Conservation (phyloP, 2,113 vertebrate species). For the Bubalus kerabau region DNA sequence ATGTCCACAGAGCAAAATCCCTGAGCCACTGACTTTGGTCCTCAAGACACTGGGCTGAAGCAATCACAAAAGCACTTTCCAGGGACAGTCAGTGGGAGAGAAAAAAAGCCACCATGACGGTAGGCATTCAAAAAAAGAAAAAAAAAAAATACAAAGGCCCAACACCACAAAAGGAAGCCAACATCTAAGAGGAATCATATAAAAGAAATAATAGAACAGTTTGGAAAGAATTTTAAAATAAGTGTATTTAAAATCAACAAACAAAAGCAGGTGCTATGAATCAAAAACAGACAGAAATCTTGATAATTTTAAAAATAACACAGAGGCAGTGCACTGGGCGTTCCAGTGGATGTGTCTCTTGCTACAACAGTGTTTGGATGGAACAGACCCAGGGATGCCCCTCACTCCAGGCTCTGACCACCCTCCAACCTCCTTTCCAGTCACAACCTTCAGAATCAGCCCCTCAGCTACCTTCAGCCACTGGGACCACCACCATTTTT, state of each 20-base stretch:
- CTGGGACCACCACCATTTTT: background rate
- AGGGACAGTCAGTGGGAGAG: background rate
- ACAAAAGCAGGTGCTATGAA: constrained; percentile 27
- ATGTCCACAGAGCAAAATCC: background rate
- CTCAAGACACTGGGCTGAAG: background rate
- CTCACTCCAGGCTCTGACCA: background rate
- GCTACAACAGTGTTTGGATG: background rate
- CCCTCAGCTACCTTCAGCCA: background rate
- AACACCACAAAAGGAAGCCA: background rate
- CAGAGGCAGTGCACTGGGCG: background rate
- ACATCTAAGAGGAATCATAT: background rate
- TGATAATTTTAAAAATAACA: background rate
- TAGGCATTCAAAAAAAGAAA: background rate
- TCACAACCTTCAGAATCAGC: background rate
- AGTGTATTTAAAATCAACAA: constrained; percentile 44
- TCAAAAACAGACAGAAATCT: constrained; percentile 22
- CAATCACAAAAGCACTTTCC: background rate
- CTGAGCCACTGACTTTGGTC: background rate
- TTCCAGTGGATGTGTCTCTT: background rate
- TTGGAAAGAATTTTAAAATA: constrained; percentile 29
- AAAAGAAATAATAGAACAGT: constrained; percentile 4
- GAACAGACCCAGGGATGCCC: background rate
- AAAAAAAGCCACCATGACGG: background rate
- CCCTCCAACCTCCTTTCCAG: background rate
- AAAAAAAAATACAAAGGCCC: background rate